A percentile compares a stretch with the other conserved stretches of the same genome.
Evolutionary conservation across 2,888 invertebrate species (phyloP).

Genomic region (Miltochrista miniata): DNA sequence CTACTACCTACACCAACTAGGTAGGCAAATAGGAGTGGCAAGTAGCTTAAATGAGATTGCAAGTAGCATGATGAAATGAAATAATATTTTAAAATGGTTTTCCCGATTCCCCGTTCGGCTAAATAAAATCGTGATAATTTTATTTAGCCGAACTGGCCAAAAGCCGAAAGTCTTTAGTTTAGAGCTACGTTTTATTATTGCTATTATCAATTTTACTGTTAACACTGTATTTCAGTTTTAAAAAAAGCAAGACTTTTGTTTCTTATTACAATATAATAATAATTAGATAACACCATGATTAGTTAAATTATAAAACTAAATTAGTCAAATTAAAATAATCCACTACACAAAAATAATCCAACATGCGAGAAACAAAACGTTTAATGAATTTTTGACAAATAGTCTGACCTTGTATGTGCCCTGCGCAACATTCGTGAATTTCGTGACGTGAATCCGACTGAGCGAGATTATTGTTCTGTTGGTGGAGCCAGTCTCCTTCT

Average conservation of each 20-base stretch:
- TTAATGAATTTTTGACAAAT: conserved; percentile 59
- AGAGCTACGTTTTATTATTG: conserved; percentile 5
- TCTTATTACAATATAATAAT: background rate
- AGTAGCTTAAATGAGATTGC: too few species aligned
- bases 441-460: conserved; percentile 40
- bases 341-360: background rate
- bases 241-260: background rate
- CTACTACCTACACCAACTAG: too few species aligned
- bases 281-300: too few species aligned
- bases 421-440: conserved; percentile 49
- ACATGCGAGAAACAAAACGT: conserved; percentile 43
- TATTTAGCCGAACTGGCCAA: too few species aligned
- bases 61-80: too few species aligned
- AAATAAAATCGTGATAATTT: too few species aligned
- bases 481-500: conserved; percentile 46
- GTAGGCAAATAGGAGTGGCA: too few species aligned
- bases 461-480: conserved; percentile 51
- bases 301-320: too few species aligned
- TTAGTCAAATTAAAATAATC: background rate
- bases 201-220: background rate
- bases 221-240: background rate
- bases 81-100: too few species aligned
- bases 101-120: too few species aligned
- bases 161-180: too few species aligned
- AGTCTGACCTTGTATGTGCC: conserved; percentile 67